Percentiles rank a stretch among this genome's conserved stretches.
phyloP scores from a whole-genome alignment of 2,888 invertebrate species.

The Tyria jacobaeae region DNA sequence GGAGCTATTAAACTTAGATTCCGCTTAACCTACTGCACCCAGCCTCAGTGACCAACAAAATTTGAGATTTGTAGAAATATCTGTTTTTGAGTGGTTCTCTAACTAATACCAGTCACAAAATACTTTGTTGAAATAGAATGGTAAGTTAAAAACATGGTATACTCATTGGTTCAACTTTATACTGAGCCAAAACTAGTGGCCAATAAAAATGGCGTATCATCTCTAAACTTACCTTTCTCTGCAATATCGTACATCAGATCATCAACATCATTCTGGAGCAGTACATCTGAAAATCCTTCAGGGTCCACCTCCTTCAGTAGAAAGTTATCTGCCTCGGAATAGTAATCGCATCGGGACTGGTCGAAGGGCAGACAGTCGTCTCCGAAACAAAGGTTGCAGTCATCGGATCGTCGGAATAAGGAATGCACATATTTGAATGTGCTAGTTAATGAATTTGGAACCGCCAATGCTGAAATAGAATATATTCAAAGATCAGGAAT shows the following conservation, averaged over 20 bases:
- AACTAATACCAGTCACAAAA: too few species aligned
- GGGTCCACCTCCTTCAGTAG: slow-evolving; percentile 29
- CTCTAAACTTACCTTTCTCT: slow-evolving; percentile 53
- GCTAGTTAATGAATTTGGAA: neutral
- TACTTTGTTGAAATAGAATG: too few species aligned
- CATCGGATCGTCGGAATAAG: slow-evolving; percentile 30
- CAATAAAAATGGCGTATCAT: too few species aligned
- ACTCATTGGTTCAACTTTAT: too few species aligned
- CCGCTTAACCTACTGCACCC: too few species aligned
- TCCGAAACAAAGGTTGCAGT: slow-evolving; percentile 62
- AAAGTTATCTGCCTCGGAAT: slow-evolving; percentile 48
- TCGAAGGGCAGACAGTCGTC: slow-evolving; percentile 57
- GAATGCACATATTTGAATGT: slow-evolving; percentile 25
- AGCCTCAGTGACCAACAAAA: too few species aligned
- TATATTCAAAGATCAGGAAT: neutral
- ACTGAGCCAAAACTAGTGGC: too few species aligned
- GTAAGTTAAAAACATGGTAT: too few species aligned
- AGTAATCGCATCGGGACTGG: slow-evolving; percentile 60
- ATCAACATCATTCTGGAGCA: slow-evolving; percentile 47
- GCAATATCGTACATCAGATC: slow-evolving; percentile 53
- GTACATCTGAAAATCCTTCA: neutral
- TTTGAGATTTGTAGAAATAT: too few species aligned
- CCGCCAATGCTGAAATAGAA: slow-evolving; percentile 8
- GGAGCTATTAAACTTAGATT: too few species aligned
- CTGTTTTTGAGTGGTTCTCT: too few species aligned